phyloP scores from a whole-genome alignment of 1,140 invertebrate genomes.

The Lepeophtheirus salmonis region DNA sequence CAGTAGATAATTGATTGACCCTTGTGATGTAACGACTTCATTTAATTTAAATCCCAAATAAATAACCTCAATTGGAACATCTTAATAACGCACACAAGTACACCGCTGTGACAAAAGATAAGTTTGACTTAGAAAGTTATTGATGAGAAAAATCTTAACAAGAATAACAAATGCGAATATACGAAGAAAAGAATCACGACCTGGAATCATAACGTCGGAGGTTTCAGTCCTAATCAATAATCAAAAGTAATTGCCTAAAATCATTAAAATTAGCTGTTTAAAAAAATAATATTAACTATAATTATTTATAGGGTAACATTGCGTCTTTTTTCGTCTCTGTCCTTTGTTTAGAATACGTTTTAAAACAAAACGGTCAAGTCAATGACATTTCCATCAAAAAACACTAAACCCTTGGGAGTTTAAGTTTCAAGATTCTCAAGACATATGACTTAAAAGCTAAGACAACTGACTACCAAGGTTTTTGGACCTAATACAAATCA shows the following conservation, averaged over 20 bases:
- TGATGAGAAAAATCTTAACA: slow-evolving; percentile 23
- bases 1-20: slow-evolving; percentile 43
- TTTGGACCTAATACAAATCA: slow-evolving; percentile 48
- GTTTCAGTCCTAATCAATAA: slow-evolving; percentile 33
- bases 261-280: neutral
- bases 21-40: slow-evolving; percentile 35
- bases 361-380: slow-evolving; percentile 25
- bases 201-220: slow-evolving; percentile 28
- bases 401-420: neutral
- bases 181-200: slow-evolving; percentile 23
- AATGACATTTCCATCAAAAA: slow-evolving; percentile 36
- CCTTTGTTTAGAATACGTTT: slow-evolving; percentile 32
- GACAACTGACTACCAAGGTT: slow-evolving; percentile 41
- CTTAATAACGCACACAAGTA: slow-evolving; percentile 25
- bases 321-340: slow-evolving; percentile 62
- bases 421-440: neutral
- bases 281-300: neutral
- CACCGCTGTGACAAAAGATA: slow-evolving; percentile 25
- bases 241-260: slow-evolving; percentile 29
- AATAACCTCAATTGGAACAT: slow-evolving; percentile 25
- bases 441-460: slow-evolving; percentile 21
- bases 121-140: slow-evolving; percentile 24
- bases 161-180: slow-evolving; percentile 21
- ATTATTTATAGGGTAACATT: slow-evolving; percentile 46
- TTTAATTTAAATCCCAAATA: too few relatives aligned